Evolutionary conservation across 1,140 invertebrate species (phyloP).

Genomic region (Drosophila neocordata): DNA sequence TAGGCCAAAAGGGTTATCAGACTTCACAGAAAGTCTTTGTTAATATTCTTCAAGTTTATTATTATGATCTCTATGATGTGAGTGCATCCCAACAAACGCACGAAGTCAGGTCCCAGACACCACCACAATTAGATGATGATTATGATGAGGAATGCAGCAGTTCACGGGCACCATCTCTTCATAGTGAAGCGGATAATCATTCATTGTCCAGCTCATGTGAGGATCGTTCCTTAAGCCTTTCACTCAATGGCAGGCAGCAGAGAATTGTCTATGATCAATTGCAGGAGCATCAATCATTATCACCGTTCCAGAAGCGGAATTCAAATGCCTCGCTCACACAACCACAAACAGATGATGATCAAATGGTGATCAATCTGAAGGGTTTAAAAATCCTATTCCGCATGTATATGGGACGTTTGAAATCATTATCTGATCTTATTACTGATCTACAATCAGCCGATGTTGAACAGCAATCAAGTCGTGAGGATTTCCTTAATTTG

Average conservation of each 20-base stretch:
- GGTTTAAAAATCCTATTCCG: constrained; percentile 80
- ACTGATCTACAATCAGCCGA: constrained; percentile 75
- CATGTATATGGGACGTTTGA: constrained; percentile 79
- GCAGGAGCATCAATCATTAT: constrained; percentile 64
- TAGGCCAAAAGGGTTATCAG: constrained; percentile 78
- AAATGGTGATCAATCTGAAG: constrained; percentile 67
- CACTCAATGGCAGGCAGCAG: constrained; percentile 62
- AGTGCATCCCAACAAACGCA: constrained; percentile 63
- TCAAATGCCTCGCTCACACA: constrained; percentile 69
- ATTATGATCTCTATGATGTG: constrained; percentile 75
- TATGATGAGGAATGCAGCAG: constrained; percentile 75
- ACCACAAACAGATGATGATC: constrained; percentile 55
- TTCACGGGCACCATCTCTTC: constrained; percentile 68
- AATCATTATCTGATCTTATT: constrained; percentile 74
- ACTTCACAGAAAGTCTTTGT: constrained; percentile 80
- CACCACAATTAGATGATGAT: constrained; percentile 68
- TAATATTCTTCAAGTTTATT: constrained; percentile 75
- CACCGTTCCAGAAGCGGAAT: constrained; percentile 68
- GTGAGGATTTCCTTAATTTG: constrained; percentile 70
- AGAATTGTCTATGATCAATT: constrained; percentile 76
- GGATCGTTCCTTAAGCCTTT: constrained; percentile 56
- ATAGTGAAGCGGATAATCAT: constrained; percentile 75
- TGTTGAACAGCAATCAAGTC: constrained; percentile 65
- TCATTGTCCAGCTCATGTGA: constrained; percentile 76
- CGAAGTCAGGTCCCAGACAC: constrained; percentile 63